Evolutionary conservation across 2,113 vertebrate species (phyloP), one percentile per base, ranked within the genome.

Genomic region (Arizona elegans): DNA sequence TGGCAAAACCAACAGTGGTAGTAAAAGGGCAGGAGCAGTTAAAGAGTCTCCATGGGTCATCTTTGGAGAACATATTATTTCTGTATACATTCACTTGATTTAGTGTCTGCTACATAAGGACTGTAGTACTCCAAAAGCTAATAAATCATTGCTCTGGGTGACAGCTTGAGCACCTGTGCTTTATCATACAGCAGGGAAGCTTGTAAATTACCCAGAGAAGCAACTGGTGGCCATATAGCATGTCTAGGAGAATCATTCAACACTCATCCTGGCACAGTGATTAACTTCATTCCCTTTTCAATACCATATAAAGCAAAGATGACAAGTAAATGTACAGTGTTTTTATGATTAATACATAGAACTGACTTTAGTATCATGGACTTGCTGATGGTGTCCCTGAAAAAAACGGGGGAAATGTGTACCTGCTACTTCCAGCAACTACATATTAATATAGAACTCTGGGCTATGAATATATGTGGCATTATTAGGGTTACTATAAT

Each of bases 51-150:
- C 81, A 23, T 87, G 93, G 97, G 96, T 97, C 96, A 94, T 94
- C 95, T 96, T 24, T 94, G 93, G 95, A 97, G 97, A 97, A 97
- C 94, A 96, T 96, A 97, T 97, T 97, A 96, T 95, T 97, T 97
- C 96, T 96, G 93, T 96, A 94, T 93, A 96, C 89, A 94, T 95
- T 93, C 95, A 95, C 96, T 97, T 97, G 97, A 97, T 97, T 96
- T 97, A 97, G 95, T 96, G 96, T 93, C 96, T 95, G 96, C 95
- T 96, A 96, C 93, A 94, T 75, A 94, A 97, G 93, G 96, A 95
- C 95, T 96, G 93, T 86, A 96, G 95, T 93, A 90, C 86, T 96
- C 96, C 93, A 90, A 94, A 95, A 95, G 95, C 94, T 96, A 97
- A 91, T 97, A 97, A 97, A 96, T 97, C 97, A 97, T 90, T 55